Evolutionary conservation across 2,888 invertebrate genomes (phyloP), one percentile per base, ranked within the genome.

Genomic region (Spialia ferax): DNA sequence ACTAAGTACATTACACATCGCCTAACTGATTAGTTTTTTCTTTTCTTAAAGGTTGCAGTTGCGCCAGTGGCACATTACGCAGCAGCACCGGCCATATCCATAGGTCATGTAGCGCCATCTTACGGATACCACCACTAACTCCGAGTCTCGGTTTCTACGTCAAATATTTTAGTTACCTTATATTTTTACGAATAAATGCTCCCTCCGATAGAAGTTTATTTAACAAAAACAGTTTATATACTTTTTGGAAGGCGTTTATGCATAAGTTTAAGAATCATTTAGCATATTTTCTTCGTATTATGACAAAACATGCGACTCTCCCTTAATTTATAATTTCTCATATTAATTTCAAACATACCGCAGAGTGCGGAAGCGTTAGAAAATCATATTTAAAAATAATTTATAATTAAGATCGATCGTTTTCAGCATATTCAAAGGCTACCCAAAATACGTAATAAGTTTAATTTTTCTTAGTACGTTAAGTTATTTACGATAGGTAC

Each of bases 51-150:
- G 68, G 82, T 84, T 2, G 81, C 81, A 0, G 81, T 81, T 22
- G 83, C 85, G 23, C 94, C 91, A 48, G 79, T 91, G 45, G 45
- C 45, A 35, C 87, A 90, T 68, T 93, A 93, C 71, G 94, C 88
- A 0, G 82, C 82, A 23, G 86, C 83, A 59, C 85, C 86, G 1
- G 82, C 90, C 55, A 76, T 89, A 72, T 90, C 50, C 89, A 54
- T 54, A 13, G 54, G 54, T n/a, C 54, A 54, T n/a, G 56, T 56
- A 32, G 56, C 56, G 15, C 56, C 93, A 50, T 80, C 81, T 60
- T 89, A 91, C 65, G 79, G 76, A n/a, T 65, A 65, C n/a, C 73
- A 77, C 32, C 79, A 81, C 52, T 81, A 72, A 75, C 29, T 42
- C 1, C 20, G 45, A 50, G 32, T 60, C 42, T 56, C n/a, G 22